phyloP scores from a whole-genome alignment of 2,888 invertebrate genomes.

The Andricus curvator region DNA sequence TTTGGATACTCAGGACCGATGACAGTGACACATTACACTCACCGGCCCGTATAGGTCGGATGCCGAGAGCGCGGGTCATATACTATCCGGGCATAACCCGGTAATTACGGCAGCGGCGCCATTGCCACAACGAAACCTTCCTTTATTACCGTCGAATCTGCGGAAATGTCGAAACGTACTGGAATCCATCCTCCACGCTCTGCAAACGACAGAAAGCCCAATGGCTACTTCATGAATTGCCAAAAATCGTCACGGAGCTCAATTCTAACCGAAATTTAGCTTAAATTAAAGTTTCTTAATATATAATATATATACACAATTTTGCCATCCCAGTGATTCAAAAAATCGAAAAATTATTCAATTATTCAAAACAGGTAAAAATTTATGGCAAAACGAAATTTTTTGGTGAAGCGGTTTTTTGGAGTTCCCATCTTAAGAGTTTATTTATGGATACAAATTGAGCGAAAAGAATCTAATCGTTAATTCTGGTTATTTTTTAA shows the following conservation, averaged over 20 bases:
- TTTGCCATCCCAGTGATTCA: too few species aligned
- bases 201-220: constrained; percentile 42
- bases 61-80: constrained; percentile 61
- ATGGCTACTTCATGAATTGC: background rate
- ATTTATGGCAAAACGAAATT: background rate
- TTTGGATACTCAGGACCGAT: constrained; percentile 69
- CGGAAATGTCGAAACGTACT: constrained; percentile 59
- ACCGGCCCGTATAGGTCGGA: constrained; percentile 60
- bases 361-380: too few species aligned
- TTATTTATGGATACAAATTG: background rate
- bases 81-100: constrained; percentile 71
- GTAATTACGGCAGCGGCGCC: constrained; percentile 71
- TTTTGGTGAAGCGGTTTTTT: background rate
- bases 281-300: background rate
- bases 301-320: background rate
- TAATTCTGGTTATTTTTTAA: background rate
- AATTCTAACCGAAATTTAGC: background rate
- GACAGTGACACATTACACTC: constrained; percentile 75
- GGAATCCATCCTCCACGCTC: constrained; percentile 56
- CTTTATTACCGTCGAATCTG: constrained; percentile 63
- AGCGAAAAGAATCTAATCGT: background rate
- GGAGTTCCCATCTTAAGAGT: background rate
- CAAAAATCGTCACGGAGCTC: background rate
- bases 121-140: constrained; percentile 65
- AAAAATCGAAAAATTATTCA: too few species aligned